Evolutionary conservation across 1,140 invertebrate species (phyloP).

Genomic region (Diplogasteroides magnus): DNA sequence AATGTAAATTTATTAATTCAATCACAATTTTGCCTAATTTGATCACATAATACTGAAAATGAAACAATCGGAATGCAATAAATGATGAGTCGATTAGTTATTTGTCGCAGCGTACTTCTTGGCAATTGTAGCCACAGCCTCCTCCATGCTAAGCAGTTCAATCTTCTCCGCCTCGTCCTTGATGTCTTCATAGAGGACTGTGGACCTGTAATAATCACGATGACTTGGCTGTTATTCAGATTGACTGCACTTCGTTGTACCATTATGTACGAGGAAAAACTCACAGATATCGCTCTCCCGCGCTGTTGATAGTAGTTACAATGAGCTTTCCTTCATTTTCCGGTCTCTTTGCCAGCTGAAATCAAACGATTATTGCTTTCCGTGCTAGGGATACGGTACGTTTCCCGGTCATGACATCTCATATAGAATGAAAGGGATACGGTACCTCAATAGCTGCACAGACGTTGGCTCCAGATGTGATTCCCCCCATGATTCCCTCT

Average conservation of each 20-base stretch:
- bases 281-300: slow-evolving; percentile 43
- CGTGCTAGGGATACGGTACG: neutral
- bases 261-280: slow-evolving; percentile 5
- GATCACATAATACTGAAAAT: neutral
- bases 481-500: slow-evolving; percentile 35
- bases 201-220: neutral
- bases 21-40: neutral
- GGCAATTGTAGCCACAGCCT: neutral
- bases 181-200: neutral
- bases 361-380: neutral
- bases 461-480: slow-evolving; percentile 34
- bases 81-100: no score
- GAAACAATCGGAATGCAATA: no score
- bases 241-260: neutral
- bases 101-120: no score
- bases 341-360: slow-evolving; percentile 40
- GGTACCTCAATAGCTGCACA: slow-evolving; percentile 26
- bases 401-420: neutral
- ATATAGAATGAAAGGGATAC: neutral
- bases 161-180: neutral
- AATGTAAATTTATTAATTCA: neutral
- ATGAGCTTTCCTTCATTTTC: slow-evolving; percentile 47
- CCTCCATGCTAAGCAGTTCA: neutral
- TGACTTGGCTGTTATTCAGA: no score
- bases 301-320: slow-evolving; percentile 39